Evolutionary conservation across 2,888 invertebrate species (phyloP).

Genomic region (Erebia aethiops): DNA sequence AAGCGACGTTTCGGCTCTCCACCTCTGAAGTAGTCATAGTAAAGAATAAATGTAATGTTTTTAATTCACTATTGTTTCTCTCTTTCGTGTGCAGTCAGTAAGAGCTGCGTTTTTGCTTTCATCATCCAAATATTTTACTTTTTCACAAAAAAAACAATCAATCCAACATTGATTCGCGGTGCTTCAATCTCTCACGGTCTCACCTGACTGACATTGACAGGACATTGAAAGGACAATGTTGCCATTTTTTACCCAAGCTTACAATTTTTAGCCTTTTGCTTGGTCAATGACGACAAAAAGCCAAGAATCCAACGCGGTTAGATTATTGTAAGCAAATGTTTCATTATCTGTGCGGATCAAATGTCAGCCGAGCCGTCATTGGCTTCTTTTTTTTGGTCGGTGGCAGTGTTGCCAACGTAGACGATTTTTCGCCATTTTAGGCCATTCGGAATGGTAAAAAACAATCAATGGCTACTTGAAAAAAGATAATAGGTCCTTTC

Average conservation of each 20-base stretch:
- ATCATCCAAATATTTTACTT: slow-evolving; percentile 70
- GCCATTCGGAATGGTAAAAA: too few species aligned
- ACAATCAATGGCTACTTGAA: too few species aligned
- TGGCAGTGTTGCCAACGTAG: too few species aligned
- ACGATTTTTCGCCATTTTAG: too few species aligned
- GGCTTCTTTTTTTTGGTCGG: too few species aligned
- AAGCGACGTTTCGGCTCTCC: slow-evolving; percentile 75
- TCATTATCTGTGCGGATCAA: too few species aligned
- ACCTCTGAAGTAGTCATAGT: slow-evolving; percentile 77
- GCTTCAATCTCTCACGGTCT: background rate
- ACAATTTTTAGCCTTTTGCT: background rate
- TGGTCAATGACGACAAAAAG: too few species aligned
- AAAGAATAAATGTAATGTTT: slow-evolving; percentile 44
- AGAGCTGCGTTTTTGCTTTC: slow-evolving; percentile 70
- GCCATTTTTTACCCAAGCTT: background rate
- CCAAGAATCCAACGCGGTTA: too few species aligned
- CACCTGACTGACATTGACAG: slow-evolving; percentile 25
- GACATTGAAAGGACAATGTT: background rate
- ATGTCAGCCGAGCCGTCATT: too few species aligned
- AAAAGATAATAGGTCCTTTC: too few species aligned
- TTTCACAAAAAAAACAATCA: slow-evolving; percentile 64
- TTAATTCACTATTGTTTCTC: slow-evolving; percentile 58
- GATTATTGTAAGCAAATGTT: too few species aligned
- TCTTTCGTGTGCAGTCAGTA: slow-evolving; percentile 61
- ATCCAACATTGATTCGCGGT: slow-evolving; percentile 53